phyloP scores from a whole-genome alignment of 2,113 vertebrate genomes.

The Hystrix brachyura region DNA sequence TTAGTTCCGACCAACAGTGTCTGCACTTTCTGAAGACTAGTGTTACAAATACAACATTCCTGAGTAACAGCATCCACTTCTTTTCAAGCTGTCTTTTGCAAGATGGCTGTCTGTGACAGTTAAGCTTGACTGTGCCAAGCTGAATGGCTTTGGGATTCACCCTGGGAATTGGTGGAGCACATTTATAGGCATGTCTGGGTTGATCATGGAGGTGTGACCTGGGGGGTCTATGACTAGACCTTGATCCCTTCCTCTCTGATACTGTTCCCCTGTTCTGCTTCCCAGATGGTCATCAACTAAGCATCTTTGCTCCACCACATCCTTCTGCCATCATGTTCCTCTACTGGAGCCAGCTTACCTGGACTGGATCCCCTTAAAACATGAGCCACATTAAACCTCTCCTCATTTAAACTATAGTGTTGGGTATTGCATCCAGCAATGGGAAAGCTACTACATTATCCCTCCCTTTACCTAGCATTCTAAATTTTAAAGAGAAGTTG shows the following conservation, averaged over 20 bases:
- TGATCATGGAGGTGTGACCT: neutral
- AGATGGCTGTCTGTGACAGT: neutral
- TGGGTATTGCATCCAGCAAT: neutral
- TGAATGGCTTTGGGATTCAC: neutral
- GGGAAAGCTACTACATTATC: neutral
- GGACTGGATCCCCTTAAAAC: neutral
- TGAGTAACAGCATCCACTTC: neutral
- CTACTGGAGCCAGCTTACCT: neutral
- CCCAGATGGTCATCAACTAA: neutral
- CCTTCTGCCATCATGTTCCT: neutral
- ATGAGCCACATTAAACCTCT: neutral
- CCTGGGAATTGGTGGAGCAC: neutral
- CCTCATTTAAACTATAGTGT: neutral
- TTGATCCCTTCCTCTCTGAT: neutral
- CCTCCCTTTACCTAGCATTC: neutral
- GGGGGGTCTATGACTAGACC: neutral
- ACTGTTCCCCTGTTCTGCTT: neutral
- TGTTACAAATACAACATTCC: neutral
- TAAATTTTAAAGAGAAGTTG: neutral
- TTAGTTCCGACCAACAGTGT: neutral
- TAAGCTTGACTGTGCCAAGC: neutral
- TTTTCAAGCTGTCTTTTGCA: neutral
- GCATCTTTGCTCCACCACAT: neutral
- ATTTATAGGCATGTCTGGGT: neutral
- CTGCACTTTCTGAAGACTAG: neutral